A percentile compares a stretch with the other conserved stretches of the same genome.
Evolutionary conservation across 2,113 vertebrate species (phyloP).

Genomic region (Tiliqua scincoides): DNA sequence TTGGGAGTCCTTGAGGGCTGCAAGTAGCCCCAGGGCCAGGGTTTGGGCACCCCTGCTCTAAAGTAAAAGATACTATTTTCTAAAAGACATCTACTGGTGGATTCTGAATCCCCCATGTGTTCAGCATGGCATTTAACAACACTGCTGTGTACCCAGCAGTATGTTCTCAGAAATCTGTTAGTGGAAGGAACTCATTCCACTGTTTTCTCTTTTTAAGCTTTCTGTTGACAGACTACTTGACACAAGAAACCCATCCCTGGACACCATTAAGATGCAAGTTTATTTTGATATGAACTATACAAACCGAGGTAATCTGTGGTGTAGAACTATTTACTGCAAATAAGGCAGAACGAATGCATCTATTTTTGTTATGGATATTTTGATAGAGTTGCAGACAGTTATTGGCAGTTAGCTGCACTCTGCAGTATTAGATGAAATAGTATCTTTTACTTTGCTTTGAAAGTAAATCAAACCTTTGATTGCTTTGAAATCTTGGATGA

Average conservation of each 20-base stretch:
- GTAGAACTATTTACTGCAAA: neutral
- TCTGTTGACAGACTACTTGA: conserved; percentile 85
- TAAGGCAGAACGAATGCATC: neutral
- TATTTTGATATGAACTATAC: conserved; percentile 92
- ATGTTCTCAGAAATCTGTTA: neutral
- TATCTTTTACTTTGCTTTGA: neutral
- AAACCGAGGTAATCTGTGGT: conserved; percentile 80
- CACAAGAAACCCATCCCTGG: conserved; percentile 82
- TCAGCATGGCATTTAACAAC: neutral
- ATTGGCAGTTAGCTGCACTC: too few species aligned
- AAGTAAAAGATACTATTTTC: neutral
- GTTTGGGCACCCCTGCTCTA: too few species aligned
- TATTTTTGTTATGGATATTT: neutral
- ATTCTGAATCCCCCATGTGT: neutral
- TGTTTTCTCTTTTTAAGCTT: conserved; percentile 78
- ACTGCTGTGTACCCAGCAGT: neutral
- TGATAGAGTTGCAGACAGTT: neutral
- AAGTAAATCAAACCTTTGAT: too few species aligned
- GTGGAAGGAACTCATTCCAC: conserved; percentile 36
- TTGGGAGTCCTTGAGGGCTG: too few species aligned
- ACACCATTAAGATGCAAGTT: conserved; percentile 97
- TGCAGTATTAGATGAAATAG: neutral
- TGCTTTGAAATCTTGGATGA: neutral
- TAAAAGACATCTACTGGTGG: neutral
- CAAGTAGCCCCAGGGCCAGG: too few species aligned